These are phyloP conservation scores for Hoplias malabaricus DNA, from an alignment of 2,113 vertebrate genomes.

Conservation along the genomic window DNA sequence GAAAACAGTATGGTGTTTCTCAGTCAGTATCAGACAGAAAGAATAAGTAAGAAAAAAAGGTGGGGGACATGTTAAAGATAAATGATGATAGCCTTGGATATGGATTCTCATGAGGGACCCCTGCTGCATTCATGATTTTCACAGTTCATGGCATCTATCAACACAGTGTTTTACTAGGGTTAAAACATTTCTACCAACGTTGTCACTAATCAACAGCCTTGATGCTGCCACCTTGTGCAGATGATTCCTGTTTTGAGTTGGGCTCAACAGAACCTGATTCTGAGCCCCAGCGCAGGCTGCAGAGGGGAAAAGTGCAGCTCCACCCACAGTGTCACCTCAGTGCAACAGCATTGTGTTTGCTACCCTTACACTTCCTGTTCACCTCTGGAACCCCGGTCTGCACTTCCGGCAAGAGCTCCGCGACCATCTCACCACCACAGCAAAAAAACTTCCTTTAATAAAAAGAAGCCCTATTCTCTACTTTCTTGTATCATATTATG, in stretches of 20 bases:
- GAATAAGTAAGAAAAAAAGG: too few relatives aligned
- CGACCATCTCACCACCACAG: slow-evolving; percentile 2
- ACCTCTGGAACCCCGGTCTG: slow-evolving; percentile 29
- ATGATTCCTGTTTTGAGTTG: slow-evolving; percentile 42
- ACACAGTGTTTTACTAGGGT: not conserved
- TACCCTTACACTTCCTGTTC: slow-evolving; percentile 46
- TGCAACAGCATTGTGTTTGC: slow-evolving; percentile 43
- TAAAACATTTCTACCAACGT: not conserved
- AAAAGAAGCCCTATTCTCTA: too few relatives aligned
- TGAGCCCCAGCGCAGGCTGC: slow-evolving; percentile 40
- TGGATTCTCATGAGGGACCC: too few relatives aligned
- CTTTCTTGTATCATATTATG: too few relatives aligned
- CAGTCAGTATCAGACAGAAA: too few relatives aligned
- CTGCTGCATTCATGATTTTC: not conserved
- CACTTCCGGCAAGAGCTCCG: slow-evolving; percentile 26
- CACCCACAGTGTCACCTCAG: slow-evolving; percentile 22
- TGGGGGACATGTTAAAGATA: too few relatives aligned
- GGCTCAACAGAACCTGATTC: slow-evolving; percentile 62
- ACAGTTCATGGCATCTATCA: not conserved
- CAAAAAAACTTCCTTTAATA: slow-evolving; percentile 21
- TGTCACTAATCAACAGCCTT: not conserved
- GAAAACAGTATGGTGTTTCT: too few relatives aligned
- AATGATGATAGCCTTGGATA: too few relatives aligned
- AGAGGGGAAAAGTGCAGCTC: slow-evolving; percentile 36
- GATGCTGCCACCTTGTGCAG: slow-evolving; percentile 42